Evolutionary conservation across 2,888 invertebrate genomes (phyloP), one percentile per base, ranked within the genome.

Genomic region (Tetheella fluctuosa): DNA sequence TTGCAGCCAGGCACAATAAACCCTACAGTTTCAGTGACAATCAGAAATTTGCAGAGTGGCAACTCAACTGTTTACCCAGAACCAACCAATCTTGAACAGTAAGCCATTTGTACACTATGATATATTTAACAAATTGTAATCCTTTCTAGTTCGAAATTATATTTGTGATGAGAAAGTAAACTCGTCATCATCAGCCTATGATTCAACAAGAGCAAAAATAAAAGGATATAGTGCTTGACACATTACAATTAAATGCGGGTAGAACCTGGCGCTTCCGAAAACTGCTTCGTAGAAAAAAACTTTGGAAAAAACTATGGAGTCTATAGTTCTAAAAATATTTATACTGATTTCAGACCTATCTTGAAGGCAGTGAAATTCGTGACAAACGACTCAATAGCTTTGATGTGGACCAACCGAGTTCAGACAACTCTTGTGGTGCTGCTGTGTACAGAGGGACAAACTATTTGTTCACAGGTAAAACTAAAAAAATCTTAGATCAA

Each of bases 371-470:
- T 98, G n/a, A 90, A 94, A 55, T 98, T 98, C 95, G 94, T 96
- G 56, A 95, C 95, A 61, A 95, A 96, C 67, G 89, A 94, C 39
- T 90, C 95, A 15, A 90, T 98, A 15, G 94, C 95, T 10, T 94
- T 98, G 15, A 95, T 97, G 64, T 99, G 98, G 98, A 96, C 98
- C 88, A 97, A 98, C 87, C 94, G 99, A 59, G 95, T 96, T 28
- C 99, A 99, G 86, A 98, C 98, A 78, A 89, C 94, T 61, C 71
- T 93, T 17, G 73, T 74, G 30, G 85, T 93, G 1, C 94, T 95
- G 13, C 85, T 95, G 4, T 97, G 97, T 80, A 89, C 93, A 23
- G 91, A 93, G 37, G 83, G 85, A 23, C 75, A 81, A 53, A 60
- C 64, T 0, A 63, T 64, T 53, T 91, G 92, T 69, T 66, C 71